A percentile compares a stretch with the other conserved stretches of the same genome.
Evolutionary conservation across 2,113 vertebrate genomes (phyloP).

Genomic region (Tachysurus vachellii): DNA sequence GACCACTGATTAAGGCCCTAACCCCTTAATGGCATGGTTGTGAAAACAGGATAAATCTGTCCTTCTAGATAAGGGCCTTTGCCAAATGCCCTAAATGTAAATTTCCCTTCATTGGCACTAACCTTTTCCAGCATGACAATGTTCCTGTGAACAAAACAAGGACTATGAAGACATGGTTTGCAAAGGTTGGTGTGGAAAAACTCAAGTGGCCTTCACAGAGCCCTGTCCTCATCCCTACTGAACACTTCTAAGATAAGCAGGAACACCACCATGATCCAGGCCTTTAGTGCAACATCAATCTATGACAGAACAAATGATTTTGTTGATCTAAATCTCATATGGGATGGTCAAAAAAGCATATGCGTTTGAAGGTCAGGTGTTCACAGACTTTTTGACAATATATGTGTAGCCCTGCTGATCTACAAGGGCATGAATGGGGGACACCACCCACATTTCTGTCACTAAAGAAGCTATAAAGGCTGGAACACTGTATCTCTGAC

Average conservation of each 20-base stretch:
- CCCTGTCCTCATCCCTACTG: background rate
- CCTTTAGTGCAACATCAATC: background rate
- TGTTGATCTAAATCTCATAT: background rate
- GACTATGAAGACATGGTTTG: background rate
- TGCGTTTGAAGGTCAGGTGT: background rate
- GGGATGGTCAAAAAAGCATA: background rate
- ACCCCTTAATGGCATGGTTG: background rate
- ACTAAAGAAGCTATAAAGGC: background rate
- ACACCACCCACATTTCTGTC: constrained; percentile 2
- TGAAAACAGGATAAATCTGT: background rate
- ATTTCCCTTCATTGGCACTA: background rate
- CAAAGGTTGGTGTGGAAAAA: background rate
- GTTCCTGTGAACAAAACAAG: background rate
- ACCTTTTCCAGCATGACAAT: background rate
- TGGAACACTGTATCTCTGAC: background rate
- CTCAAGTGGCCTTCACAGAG: background rate
- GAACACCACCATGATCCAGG: background rate
- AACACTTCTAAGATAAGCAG: background rate
- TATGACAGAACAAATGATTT: background rate
- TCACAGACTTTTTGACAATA: background rate
- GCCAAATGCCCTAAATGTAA: background rate
- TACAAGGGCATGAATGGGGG: background rate
- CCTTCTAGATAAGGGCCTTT: background rate
- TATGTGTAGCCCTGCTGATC: background rate
- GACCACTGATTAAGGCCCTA: background rate